phyloP scores from a whole-genome alignment of 35 echinoderm and acorn worm genomes.

The Diadema setosum region DNA sequence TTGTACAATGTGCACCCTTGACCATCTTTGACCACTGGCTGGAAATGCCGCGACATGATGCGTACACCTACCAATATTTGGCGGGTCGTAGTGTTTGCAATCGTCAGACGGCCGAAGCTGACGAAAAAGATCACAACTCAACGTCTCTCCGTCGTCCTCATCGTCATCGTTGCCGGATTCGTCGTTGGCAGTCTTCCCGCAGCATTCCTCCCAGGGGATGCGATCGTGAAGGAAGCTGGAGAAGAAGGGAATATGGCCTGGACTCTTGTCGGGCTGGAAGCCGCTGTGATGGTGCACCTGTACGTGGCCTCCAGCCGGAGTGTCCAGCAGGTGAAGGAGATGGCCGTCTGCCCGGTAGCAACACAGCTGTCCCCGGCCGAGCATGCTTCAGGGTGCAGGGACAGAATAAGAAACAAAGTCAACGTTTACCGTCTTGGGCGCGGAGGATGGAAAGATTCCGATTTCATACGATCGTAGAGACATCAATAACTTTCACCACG shows the following conservation, averaged over 20 bases:
- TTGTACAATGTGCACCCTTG: too few species aligned
- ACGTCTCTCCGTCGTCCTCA: background rate
- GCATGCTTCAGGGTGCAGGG: too few species aligned
- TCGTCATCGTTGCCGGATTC: too few species aligned
- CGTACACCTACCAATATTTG: constrained; percentile 50
- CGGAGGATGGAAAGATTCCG: too few species aligned
- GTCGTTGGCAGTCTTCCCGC: constrained; percentile 1
- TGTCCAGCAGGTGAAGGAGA: constrained; percentile 59
- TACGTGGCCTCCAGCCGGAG: constrained; percentile 44
- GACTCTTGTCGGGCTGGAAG: background rate
- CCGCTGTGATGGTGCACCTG: constrained; percentile 59
- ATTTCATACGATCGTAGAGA: too few species aligned
- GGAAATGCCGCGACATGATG: too few species aligned
- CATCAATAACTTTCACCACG: too few species aligned
- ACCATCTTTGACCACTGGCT: too few species aligned
- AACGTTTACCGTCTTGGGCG: too few species aligned
- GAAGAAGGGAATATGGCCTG: constrained; percentile 68
- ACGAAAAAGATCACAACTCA: constrained; percentile 35
- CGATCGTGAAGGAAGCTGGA: constrained; percentile 69
- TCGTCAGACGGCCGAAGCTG: constrained; percentile 55
- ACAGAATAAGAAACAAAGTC: too few species aligned
- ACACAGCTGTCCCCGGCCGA: constrained; percentile 69
- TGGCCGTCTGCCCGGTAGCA: constrained; percentile 63
- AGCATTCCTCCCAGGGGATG: constrained; percentile 91
- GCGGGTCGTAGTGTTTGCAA: constrained; percentile 62